Evolutionary conservation across 37 sponge, comb jelly and placozoan genomes (phyloP).

Genomic region (Chondrosia reniformis): DNA sequence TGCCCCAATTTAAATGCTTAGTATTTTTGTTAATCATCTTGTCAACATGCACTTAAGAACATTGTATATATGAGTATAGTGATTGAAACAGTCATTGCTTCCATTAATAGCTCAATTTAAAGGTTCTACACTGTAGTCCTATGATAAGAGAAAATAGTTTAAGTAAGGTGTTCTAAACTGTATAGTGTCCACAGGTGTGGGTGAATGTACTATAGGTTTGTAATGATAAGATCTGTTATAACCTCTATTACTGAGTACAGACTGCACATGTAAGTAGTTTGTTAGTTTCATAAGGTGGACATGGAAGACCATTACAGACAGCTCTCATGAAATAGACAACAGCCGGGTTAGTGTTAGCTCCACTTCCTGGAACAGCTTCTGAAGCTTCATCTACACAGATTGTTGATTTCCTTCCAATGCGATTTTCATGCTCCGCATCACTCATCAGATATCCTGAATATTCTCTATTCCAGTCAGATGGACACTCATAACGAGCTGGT

Average conservation of each 20-base stretch:
- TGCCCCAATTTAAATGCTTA: too few species aligned
- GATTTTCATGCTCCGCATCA: neutral
- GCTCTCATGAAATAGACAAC: slow-evolving; percentile 19
- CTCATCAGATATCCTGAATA: slow-evolving; percentile 27
- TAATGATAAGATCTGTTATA: too few species aligned
- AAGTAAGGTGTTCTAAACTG: too few species aligned
- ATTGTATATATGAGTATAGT: too few species aligned
- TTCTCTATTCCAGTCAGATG: slow-evolving; percentile 4
- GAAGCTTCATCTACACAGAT: slow-evolving; percentile 18
- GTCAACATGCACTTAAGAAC: too few species aligned
- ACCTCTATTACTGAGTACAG: slow-evolving; percentile 27
- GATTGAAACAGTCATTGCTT: too few species aligned
- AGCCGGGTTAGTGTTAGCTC: slow-evolving; percentile 3
- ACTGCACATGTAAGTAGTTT: slow-evolving; percentile 26
- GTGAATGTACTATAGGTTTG: too few species aligned
- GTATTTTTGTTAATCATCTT: too few species aligned
- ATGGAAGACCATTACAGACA: slow-evolving; percentile 12
- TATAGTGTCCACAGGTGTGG: too few species aligned
- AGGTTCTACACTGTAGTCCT: too few species aligned
- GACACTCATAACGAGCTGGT: slow-evolving; percentile 22
- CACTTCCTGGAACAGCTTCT: slow-evolving; percentile 16
- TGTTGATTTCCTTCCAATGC: neutral
- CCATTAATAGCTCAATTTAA: too few species aligned
- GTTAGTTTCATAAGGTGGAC: slow-evolving; percentile 1
- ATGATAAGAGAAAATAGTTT: too few species aligned